Conservation (phyloP, 2,113 vertebrate genomes). For the Proteles cristata region DNA sequence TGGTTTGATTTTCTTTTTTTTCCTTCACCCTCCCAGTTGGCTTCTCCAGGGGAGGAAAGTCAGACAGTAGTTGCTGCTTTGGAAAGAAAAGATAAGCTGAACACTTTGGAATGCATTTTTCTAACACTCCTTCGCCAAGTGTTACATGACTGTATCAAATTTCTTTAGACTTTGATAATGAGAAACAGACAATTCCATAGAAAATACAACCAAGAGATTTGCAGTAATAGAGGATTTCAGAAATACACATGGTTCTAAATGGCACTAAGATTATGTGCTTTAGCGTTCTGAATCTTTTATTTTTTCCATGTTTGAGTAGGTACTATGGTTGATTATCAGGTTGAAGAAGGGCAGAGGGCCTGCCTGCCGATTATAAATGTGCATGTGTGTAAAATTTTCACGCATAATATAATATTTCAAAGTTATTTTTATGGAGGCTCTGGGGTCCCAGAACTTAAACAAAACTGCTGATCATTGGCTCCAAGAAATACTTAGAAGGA, state of each 20-base stretch:
- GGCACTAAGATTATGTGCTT: conserved; percentile 76
- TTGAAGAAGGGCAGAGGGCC: conserved; percentile 68
- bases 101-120: conserved; percentile 73
- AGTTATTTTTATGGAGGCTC: conserved; percentile 77
- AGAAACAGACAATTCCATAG: conserved; percentile 81
- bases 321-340: conserved; percentile 78
- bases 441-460: conserved; percentile 76
- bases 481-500: conserved; percentile 77
- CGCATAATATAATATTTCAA: conserved; percentile 79
- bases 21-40: conserved; percentile 55
- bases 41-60: conserved; percentile 69
- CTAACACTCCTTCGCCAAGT: conserved; percentile 71
- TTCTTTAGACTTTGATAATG: conserved; percentile 80
- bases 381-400: conserved; percentile 81
- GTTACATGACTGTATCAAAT: conserved; percentile 71
- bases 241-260: conserved; percentile 76
- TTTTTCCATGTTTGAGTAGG: conserved; percentile 78
- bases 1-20: conserved; percentile 68
- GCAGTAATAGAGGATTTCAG: conserved; percentile 79
- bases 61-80: conserved; percentile 74
- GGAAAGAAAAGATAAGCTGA: conserved; percentile 79
- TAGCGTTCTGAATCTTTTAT: conserved; percentile 64
- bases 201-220: conserved; percentile 80
- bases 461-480: conserved; percentile 73
- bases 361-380: conserved; percentile 80